These are phyloP conservation scores for Plodia interpunctella DNA, from an alignment of 1,140 invertebrate species.

Conservation along the genomic window DNA sequence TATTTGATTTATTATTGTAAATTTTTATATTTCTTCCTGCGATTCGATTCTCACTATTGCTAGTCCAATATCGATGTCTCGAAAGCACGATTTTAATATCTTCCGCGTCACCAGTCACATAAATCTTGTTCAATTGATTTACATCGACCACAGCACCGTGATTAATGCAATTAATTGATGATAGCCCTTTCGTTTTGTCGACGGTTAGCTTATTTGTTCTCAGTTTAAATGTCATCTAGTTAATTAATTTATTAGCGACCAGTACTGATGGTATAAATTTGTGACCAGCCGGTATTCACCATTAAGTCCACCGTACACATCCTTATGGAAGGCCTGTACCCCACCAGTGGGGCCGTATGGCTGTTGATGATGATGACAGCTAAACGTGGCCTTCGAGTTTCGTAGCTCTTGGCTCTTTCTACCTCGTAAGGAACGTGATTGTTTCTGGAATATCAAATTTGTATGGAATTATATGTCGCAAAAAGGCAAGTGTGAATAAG, in stretches of 20 bases:
- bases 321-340: too few relatives aligned
- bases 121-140: neutral
- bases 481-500: too few relatives aligned
- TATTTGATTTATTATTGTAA: too few relatives aligned
- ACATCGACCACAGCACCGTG: neutral
- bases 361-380: too few relatives aligned
- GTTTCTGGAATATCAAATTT: too few relatives aligned
- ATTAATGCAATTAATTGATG: neutral
- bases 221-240: neutral
- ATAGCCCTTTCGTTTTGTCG: slow-evolving; percentile 3
- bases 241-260: neutral
- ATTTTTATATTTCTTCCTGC: neutral
- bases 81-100: slow-evolving; percentile 6
- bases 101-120: neutral
- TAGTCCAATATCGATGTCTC: neutral
- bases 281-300: too few relatives aligned
- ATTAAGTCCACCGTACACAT: too few relatives aligned
- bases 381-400: too few relatives aligned
- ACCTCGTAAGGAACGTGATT: too few relatives aligned
- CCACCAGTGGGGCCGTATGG: too few relatives aligned
- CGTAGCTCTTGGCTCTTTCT: too few relatives aligned
- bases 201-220: neutral
- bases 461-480: too few relatives aligned
- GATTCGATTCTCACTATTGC: neutral
- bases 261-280: neutral